A percentile compares a stretch with the other conserved stretches of the same genome.
These are phyloP conservation scores for Philopedon plagiatum DNA, from an alignment of 2,888 invertebrate genomes.

Conservation along the genomic window DNA sequence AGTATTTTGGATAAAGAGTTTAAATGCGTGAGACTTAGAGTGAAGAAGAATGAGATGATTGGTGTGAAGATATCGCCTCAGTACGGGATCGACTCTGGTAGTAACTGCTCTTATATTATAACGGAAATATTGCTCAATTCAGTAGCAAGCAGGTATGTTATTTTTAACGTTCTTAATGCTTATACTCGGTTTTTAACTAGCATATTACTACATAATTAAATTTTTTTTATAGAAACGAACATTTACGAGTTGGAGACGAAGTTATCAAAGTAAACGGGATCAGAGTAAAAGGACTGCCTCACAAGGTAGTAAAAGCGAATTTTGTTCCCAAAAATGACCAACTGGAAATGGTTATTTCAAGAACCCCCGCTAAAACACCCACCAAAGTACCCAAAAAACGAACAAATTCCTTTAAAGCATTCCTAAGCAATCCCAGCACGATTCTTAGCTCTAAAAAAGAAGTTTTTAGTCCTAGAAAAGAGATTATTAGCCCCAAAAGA, in stretches of 20 bases:
- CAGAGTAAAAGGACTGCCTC: slow-evolving; percentile 81
- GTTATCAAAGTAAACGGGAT: slow-evolving; percentile 91
- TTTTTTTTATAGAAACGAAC: slow-evolving; percentile 77
- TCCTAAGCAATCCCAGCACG: slow-evolving; percentile 30
- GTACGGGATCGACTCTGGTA: slow-evolving; percentile 51
- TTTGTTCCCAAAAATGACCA: slow-evolving; percentile 66
- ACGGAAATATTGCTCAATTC: slow-evolving; percentile 70
- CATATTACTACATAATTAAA: too few relatives aligned
- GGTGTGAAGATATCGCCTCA: slow-evolving; percentile 61
- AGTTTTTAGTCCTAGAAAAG: too few relatives aligned
- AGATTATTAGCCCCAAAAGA: neutral
- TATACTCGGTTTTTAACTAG: too few relatives aligned
- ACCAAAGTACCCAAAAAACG: slow-evolving; percentile 44
- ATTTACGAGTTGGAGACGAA: slow-evolving; percentile 88
- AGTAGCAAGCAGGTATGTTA: slow-evolving; percentile 69
- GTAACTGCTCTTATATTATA: slow-evolving; percentile 67
- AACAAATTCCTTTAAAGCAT: slow-evolving; percentile 49
- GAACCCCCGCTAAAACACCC: slow-evolving; percentile 32
- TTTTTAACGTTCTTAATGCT: neutral
- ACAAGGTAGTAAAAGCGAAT: slow-evolving; percentile 72
- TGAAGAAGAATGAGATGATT: slow-evolving; percentile 55
- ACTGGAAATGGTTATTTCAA: slow-evolving; percentile 66
- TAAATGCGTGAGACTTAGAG: slow-evolving; percentile 61
- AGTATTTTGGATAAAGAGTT: slow-evolving; percentile 59
- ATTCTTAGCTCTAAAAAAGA: slow-evolving; percentile 29